Conservation (phyloP, 1,140 invertebrate genomes). For the Drosophila auraria region DNA sequence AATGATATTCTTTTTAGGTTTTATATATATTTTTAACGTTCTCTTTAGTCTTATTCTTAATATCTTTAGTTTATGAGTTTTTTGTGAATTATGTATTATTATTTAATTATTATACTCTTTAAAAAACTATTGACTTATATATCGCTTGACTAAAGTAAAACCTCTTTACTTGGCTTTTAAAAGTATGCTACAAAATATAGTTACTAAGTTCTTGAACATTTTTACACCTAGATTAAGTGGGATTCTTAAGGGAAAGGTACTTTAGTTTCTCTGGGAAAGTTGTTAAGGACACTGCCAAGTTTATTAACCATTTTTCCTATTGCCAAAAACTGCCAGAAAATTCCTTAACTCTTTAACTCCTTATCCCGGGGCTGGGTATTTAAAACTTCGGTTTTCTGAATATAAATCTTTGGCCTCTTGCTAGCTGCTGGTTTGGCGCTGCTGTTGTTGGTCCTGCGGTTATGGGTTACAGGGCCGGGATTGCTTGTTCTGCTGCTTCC, state of each 20-base stretch:
- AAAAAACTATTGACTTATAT: too few species aligned
- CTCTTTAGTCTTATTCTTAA: too few species aligned
- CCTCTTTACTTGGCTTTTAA: too few species aligned
- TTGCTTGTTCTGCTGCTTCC: conserved; percentile 49
- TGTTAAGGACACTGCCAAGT: background rate
- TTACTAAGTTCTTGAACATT: background rate
- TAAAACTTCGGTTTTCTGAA: conserved; percentile 2
- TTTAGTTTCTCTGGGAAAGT: background rate
- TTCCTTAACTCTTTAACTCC: background rate
- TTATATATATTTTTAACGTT: too few species aligned
- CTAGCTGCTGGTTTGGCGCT: conserved; percentile 41
- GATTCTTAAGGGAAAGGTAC: background rate
- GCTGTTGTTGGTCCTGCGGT: conserved; percentile 64
- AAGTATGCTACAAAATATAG: background rate
- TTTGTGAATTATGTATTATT: too few species aligned
- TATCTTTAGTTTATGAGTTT: background rate
- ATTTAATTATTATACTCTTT: too few species aligned
- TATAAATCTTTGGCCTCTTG: background rate
- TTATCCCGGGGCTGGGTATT: conserved; percentile 7
- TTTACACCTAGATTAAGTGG: background rate
- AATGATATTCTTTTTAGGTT: too few species aligned
- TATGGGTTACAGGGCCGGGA: conserved; percentile 68
- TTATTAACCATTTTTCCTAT: background rate
- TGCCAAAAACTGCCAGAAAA: background rate
- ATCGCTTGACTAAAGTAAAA: too few species aligned